Base-by-base conservation (phyloP, 2,888 invertebrate genomes). In the Drosophila stalkeri region DNA sequence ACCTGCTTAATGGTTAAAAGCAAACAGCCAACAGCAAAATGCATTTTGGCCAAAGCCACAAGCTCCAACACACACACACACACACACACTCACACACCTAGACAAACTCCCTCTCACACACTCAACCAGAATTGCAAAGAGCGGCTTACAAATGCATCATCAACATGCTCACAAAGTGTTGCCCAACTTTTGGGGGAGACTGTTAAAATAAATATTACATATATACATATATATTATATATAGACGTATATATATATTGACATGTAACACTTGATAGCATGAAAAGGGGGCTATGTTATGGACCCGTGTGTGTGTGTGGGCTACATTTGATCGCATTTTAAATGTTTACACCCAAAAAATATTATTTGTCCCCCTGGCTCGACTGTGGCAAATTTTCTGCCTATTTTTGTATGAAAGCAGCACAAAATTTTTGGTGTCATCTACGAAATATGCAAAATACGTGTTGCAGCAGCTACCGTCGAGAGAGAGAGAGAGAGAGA, bases 1-100 rank as follows among this genome's bases (percentile, higher is more conserved):
- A 69, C 55, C 81, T 86, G 85, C 80, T 86, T 86, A 88, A 86
- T 79, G 86, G 86, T 81, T 83, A 81, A 86, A 78, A 68, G 84
- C 81, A 81, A 89, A 81, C 86, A 82, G 79, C 73, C 81, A 80
- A 73, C 81, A 72, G 81, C 76, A 73, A 72, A 86, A 86, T 86
- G 84, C 86, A 89, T 89, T 81, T 86, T 80, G 80, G 64, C 72
- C 72, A 65, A 81, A 77, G 74, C 83, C 83, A 66, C 83, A 81
- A 68, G 70, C 76, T 44, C 59, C 39, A 59, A 61, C 60, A 65
- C 56, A 54, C 33, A 47, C 47, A 35, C 49, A 39, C 57, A 46
- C 37, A 35, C 11, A 33, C 2, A 11, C 3, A 31, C n/a, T n/a
- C 31, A 31, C 5, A 31, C 7, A 1, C 31, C 6, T 7, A 20